Conservation (phyloP, 2,888 invertebrate species). For the Eristalis arbustorum region DNA sequence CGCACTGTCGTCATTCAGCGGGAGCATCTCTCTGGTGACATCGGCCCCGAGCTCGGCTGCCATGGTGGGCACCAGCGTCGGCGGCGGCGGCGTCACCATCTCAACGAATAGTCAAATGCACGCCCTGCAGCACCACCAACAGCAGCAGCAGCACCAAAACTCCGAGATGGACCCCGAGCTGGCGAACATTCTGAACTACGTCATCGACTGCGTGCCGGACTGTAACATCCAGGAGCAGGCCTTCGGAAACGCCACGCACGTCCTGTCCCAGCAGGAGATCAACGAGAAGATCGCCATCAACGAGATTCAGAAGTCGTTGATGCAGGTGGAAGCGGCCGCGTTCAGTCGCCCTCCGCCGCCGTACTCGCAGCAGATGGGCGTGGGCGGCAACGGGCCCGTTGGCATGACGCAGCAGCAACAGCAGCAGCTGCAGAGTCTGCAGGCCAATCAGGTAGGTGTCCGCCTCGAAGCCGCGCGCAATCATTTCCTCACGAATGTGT, state of each 20-base stretch:
- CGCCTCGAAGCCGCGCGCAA: not conserved
- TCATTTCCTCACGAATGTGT: not conserved
- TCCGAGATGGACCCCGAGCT: slow-evolving; percentile 84
- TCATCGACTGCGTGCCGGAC: slow-evolving; percentile 90
- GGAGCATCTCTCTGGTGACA: slow-evolving; percentile 72
- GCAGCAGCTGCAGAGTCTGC: slow-evolving; percentile 74
- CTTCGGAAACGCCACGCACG: slow-evolving; percentile 74
- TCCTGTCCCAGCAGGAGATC: slow-evolving; percentile 74
- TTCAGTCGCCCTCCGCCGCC: slow-evolving; percentile 72
- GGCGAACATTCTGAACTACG: slow-evolving; percentile 91
- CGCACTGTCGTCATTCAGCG: slow-evolving; percentile 79
- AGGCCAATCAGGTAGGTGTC: slow-evolving; percentile 72
- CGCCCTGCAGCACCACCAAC: slow-evolving; percentile 74
- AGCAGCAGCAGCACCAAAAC: slow-evolving; percentile 64
- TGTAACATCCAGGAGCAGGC: slow-evolving; percentile 74
- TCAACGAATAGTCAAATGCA: slow-evolving; percentile 71
- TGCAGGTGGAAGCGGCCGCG: slow-evolving; percentile 88
- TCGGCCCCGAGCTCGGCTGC: slow-evolving; percentile 55
- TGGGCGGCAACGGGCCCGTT: slow-evolving; percentile 44
- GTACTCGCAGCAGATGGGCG: slow-evolving; percentile 71
- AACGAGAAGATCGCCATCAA: slow-evolving; percentile 92
- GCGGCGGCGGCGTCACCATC: slow-evolving; percentile 57
- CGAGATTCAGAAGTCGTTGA: slow-evolving; percentile 93
- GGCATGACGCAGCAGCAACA: slow-evolving; percentile 73
- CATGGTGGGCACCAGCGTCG: slow-evolving; percentile 49